These are phyloP conservation scores for Meandrina meandrites DNA, from an alignment of 92 coral and sea anemone genomes.

Conservation along the genomic window DNA sequence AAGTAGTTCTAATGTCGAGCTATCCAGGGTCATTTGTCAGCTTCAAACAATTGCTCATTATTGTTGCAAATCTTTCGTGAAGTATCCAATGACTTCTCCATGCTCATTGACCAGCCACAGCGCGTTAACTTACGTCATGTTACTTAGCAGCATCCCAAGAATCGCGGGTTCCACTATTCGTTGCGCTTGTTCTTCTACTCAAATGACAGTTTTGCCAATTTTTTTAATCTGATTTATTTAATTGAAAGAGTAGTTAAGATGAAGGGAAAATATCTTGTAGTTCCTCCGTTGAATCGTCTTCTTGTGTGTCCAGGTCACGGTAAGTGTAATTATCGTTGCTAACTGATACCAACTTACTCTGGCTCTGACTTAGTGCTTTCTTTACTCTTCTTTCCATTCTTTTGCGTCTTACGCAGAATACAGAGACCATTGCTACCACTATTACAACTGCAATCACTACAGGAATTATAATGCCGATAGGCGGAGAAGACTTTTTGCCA, in stretches of 20 bases:
- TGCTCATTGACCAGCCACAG: neutral
- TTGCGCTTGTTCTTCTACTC: neutral
- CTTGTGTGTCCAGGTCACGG: slow-evolving; percentile 19
- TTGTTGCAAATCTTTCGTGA: neutral
- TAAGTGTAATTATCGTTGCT: neutral
- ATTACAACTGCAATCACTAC: slow-evolving; percentile 15
- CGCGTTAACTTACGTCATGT: neutral
- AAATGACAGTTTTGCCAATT: neutral
- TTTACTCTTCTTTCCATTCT: neutral
- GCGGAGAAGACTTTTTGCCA: neutral
- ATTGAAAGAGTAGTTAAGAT: neutral
- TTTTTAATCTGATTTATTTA: neutral
- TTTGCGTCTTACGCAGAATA: slow-evolving; percentile 31
- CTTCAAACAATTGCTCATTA: neutral
- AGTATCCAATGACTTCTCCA: neutral
- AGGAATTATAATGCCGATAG: slow-evolving; percentile 4
- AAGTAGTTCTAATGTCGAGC: neutral
- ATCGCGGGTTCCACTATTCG: neutral
- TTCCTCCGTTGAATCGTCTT: slow-evolving; percentile 23
- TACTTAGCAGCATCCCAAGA: neutral
- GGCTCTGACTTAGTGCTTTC: neutral
- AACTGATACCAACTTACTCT: slow-evolving; percentile 1
- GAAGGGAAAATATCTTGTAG: slow-evolving; percentile 25
- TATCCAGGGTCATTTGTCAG: neutral
- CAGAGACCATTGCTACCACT: neutral